Conservation (phyloP, 2,113 vertebrate species). For the Ramphastos sulfuratus region DNA sequence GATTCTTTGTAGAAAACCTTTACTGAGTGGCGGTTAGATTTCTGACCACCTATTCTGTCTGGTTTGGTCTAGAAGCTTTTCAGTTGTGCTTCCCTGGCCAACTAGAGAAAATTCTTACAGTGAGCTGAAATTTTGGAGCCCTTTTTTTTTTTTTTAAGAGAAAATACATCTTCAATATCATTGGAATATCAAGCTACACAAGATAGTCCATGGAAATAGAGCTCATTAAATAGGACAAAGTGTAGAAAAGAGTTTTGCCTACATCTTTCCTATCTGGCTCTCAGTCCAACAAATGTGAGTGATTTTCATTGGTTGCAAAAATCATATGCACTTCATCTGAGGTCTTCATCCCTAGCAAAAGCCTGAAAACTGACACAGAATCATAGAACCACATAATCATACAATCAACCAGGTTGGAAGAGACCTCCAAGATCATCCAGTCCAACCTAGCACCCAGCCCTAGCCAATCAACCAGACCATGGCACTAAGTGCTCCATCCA, state of each 20-base stretch:
- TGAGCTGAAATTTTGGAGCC: not conserved
- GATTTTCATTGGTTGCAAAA: not conserved
- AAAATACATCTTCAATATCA: not conserved
- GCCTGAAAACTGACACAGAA: not conserved
- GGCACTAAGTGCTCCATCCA: too few species aligned
- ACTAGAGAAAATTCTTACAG: not conserved
- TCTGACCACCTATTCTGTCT: too few species aligned
- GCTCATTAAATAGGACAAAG: not conserved
- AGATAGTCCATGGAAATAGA: not conserved
- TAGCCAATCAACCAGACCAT: too few species aligned
- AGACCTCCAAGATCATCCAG: too few species aligned
- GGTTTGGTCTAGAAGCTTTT: too few species aligned
- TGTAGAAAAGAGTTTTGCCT: not conserved
- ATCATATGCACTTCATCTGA: fast-evolving
- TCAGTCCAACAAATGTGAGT: not conserved
- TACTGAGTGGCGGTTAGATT: too few species aligned
- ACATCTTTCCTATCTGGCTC: not conserved
- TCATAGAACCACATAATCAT: too few species aligned
- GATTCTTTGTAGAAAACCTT: too few species aligned
- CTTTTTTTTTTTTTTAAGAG: not conserved
- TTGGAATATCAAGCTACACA: not conserved
- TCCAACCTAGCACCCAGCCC: too few species aligned
- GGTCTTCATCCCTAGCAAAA: not conserved
- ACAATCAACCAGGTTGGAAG: too few species aligned
- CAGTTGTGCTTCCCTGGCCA: not conserved